phyloP scores from a whole-genome alignment of 2,797 vertebrate genomes.

The Antrozous pallidus region DNA sequence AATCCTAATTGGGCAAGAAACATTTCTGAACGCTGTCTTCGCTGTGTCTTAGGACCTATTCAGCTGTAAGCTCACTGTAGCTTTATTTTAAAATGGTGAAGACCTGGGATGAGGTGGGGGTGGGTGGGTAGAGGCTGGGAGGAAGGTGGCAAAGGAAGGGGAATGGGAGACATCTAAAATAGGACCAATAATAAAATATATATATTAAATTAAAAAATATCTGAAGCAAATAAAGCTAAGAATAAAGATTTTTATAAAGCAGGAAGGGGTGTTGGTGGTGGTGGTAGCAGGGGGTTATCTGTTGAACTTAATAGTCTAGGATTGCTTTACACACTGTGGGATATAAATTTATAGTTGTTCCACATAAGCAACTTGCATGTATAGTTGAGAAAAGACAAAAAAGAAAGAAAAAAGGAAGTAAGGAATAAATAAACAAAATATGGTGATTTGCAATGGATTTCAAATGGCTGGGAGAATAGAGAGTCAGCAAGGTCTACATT shows the following conservation, averaged over 20 bases:
- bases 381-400: not conserved
- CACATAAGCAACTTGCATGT: constrained; percentile 34
- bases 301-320: constrained; percentile 4
- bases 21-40: not conserved
- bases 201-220: no score
- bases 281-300: not conserved
- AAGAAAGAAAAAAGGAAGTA: not conserved
- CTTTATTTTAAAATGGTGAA: constrained; percentile 20
- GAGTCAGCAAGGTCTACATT: not conserved
- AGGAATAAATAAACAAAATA: not conserved
- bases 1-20: not conserved
- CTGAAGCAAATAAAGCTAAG: no score
- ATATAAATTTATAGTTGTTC: constrained; percentile 52
- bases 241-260: no score
- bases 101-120: no score
- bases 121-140: no score
- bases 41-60: not conserved
- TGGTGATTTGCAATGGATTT: constrained; percentile 27
- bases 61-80: not conserved
- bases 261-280: no score
- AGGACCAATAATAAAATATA: no score
- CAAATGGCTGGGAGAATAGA: not conserved
- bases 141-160: no score
- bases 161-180: no score
- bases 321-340: constrained; percentile 1